phyloP scores from a whole-genome alignment of 2,888 invertebrate species.

The Tortricodes alternella region DNA sequence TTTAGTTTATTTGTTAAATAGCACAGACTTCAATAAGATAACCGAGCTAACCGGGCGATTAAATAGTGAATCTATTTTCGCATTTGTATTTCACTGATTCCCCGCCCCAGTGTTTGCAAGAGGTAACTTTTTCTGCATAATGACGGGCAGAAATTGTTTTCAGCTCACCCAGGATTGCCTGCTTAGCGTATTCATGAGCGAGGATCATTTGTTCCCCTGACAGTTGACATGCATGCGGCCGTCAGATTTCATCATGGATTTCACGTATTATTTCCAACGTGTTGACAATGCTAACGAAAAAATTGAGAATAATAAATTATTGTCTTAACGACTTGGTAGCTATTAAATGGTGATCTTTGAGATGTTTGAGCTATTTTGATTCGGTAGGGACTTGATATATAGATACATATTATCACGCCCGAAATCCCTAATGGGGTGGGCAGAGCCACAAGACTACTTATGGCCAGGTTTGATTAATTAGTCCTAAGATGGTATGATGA shows the following conservation, averaged over 20 bases:
- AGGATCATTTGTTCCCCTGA: constrained; percentile 38
- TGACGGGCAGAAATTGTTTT: constrained; percentile 46
- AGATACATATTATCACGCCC: no score
- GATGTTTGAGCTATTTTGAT: no score
- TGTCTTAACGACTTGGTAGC: neutral
- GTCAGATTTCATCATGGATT: constrained; percentile 37
- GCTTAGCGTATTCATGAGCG: constrained; percentile 41
- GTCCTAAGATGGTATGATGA: no score
- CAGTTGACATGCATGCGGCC: constrained; percentile 35
- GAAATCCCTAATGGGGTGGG: no score
- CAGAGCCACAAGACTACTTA: no score
- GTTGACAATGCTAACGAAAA: constrained; percentile 19
- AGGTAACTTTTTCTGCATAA: constrained; percentile 47
- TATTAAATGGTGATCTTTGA: no score
- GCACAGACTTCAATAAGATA: no score
- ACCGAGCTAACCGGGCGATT: no score
- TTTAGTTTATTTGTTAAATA: no score
- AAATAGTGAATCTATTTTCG: neutral
- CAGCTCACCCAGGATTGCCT: constrained; percentile 37
- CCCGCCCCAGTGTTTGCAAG: constrained; percentile 43
- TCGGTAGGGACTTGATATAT: no score
- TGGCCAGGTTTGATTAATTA: no score
- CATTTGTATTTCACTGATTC: constrained; percentile 38
- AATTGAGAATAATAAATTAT: neutral
- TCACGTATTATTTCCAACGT: constrained; percentile 30